Base-by-base conservation (phyloP, 2,797 vertebrate genomes). In the Danio choprae region DNA sequence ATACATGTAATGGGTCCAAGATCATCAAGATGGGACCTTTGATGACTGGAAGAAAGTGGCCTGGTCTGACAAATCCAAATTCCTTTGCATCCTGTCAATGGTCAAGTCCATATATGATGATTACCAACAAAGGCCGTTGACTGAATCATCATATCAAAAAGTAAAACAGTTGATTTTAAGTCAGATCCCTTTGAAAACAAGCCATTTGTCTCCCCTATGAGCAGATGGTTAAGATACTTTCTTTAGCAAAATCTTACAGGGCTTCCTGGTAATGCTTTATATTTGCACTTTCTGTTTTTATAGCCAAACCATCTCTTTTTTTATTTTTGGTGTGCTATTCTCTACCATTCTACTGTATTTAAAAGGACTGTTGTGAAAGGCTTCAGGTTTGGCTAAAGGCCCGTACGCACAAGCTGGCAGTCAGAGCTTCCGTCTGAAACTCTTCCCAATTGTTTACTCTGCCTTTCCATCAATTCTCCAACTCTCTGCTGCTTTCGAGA, bases 341-440 rank as follows among this genome's bases (percentile, higher is more conserved):
- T 40, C 55, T 43, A 59, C 62, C 51, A 29, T 80, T 29, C 10
- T 70, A 65, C 16, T 36, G 22, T 62, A 64, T 77, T 69, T 65
- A 60, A 69, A 70, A 48, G 74, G 44, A 58, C 60, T 48, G 65
- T 56, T 74, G 70, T 81, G 38, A 74, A 51, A 70, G 69, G 53
- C 56, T 56, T 58, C 55, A 72, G 41, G 65, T 63, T 41, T 87
- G 82, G 86, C 78, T 18, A 73, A 36, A 63, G 22, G 74, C 77
- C 81, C 44, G 7, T 51, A 51, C 29, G 74, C 53, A 64, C 63
- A 74, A 74, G 75, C 67, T 62, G 69, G 60, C 69, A 74, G 18
- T 74, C 16, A 53, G 46, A 53, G 77, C 18, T 40, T 68, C 69
- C n/a, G 40, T 16, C 81, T 50, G 53, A 74, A 55, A 81, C 48